Conservation (phyloP, 2,113 vertebrate species). For the Ailuropoda melanoleuca region DNA sequence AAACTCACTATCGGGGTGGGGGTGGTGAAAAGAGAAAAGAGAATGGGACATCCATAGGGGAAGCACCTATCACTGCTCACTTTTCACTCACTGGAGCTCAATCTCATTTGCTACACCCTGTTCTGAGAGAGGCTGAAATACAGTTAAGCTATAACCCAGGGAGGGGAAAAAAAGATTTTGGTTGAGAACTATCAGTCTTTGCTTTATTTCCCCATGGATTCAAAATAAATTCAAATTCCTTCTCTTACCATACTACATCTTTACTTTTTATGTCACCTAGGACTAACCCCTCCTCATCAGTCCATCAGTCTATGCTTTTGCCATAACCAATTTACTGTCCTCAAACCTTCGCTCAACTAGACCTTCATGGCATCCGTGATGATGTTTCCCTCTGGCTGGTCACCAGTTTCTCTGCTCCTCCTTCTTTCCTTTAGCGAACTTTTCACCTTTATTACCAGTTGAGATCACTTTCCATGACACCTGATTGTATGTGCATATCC, state of each 20-base stretch:
- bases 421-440: not conserved
- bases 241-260: not conserved
- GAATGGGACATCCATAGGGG: too few species aligned
- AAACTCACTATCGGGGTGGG: too few species aligned
- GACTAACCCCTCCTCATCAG: not conserved
- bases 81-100: not conserved
- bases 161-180: not conserved
- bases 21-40: not conserved
- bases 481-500: not conserved
- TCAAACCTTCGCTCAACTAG: not conserved
- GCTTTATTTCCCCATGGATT: not conserved
- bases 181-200: not conserved
- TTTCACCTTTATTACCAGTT: not conserved
- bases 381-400: not conserved
- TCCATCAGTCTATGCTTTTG: not conserved
- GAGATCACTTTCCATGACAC: not conserved
- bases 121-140: not conserved
- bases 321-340: not conserved
- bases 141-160: not conserved
- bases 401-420: not conserved
- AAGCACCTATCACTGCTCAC: not conserved
- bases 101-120: not conserved
- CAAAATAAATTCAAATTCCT: not conserved
- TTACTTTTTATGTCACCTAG: not conserved
- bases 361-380: not conserved